These are phyloP conservation scores for Notodonta ziczac DNA, from an alignment of 2,888 invertebrate genomes.

Conservation along the genomic window DNA sequence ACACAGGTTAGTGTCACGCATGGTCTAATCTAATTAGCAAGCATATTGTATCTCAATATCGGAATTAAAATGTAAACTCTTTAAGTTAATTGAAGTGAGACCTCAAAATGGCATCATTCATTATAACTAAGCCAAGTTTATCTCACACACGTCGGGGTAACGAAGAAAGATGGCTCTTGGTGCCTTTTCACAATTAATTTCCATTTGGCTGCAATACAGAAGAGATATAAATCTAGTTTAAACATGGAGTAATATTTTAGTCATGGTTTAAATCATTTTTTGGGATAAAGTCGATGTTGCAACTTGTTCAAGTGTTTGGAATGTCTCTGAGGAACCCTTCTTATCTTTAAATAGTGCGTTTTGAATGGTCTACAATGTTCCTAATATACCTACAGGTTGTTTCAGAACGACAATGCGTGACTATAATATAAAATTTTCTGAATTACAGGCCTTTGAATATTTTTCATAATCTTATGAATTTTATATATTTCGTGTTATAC, in stretches of 20 bases:
- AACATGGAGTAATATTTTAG: neutral
- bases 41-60: no score
- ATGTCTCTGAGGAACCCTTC: no score
- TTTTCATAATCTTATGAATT: no score
- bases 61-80: neutral
- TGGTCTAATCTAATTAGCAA: no score
- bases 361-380: no score
- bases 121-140: slow-evolving; percentile 19
- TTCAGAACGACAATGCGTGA: no score
- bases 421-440: no score
- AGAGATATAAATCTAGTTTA: neutral
- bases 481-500: no score
- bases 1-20: no score
- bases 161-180: slow-evolving; percentile 22
- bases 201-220: slow-evolving; percentile 15
- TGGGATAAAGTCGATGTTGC: neutral
- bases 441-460: no score
- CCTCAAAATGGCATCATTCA: slow-evolving; percentile 12
- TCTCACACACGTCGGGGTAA: slow-evolving; percentile 17
- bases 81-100: slow-evolving; percentile 9
- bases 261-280: neutral
- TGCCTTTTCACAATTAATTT: slow-evolving; percentile 24
- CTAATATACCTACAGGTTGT: no score
- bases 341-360: no score
- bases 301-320: neutral